Evolutionary conservation across 2,888 invertebrate genomes (phyloP).

Genomic region (Hirtodrosophila cameraria): DNA sequence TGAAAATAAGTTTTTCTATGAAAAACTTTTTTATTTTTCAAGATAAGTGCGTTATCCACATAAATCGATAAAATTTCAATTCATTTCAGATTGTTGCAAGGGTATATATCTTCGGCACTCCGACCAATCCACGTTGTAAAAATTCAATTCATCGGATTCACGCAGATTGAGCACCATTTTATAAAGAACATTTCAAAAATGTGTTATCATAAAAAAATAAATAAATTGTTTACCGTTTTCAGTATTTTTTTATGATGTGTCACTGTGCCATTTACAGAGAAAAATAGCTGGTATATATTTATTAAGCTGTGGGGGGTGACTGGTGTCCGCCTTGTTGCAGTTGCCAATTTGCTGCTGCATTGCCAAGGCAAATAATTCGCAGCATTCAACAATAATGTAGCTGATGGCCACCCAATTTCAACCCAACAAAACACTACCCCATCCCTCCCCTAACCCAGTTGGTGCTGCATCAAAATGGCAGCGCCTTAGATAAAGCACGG

Average conservation of each 20-base stretch:
- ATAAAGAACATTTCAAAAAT: too few species aligned
- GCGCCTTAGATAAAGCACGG: constrained; percentile 48
- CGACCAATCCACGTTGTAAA: too few species aligned
- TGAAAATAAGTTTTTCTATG: too few species aligned
- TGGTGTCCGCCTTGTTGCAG: constrained; percentile 28
- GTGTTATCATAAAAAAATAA: too few species aligned
- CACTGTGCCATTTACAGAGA: constrained; percentile 24
- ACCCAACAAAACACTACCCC: not conserved
- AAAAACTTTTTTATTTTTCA: too few species aligned
- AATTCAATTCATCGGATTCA: too few species aligned
- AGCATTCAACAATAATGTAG: constrained; percentile 46
- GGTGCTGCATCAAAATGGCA: constrained; percentile 17
- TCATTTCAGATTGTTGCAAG: too few species aligned
- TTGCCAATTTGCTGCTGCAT: constrained; percentile 37
- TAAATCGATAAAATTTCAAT: too few species aligned
- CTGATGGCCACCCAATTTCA: constrained; percentile 16
- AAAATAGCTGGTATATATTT: constrained; percentile 34
- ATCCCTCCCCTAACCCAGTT: not conserved
- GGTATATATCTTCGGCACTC: too few species aligned
- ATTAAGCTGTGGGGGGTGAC: constrained; percentile 41
- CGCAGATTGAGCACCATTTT: too few species aligned
- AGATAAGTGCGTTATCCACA: too few species aligned
- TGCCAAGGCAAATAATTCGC: constrained; percentile 55
- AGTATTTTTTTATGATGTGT: not conserved
- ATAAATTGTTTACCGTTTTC: not conserved